Conservation (phyloP, 2,113 vertebrate species). For the Phyllopteryx taeniolatus region DNA sequence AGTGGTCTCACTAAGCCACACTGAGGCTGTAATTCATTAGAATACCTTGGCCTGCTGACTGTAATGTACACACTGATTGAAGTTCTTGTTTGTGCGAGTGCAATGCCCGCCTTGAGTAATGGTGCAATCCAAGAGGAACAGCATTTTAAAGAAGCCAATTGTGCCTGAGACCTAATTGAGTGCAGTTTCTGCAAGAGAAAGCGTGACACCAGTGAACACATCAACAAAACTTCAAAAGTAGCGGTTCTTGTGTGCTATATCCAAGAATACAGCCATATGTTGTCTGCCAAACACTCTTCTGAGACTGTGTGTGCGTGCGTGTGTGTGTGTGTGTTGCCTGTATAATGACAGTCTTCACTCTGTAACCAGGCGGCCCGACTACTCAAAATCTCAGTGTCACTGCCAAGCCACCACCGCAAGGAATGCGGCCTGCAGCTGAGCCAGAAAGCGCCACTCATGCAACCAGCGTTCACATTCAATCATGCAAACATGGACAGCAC, state of each 20-base stretch:
- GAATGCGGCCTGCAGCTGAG: slow-evolving; percentile 45
- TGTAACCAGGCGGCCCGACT: slow-evolving; percentile 42
- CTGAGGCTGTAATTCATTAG: slow-evolving; percentile 25
- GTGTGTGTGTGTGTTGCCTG: slow-evolving; percentile 30
- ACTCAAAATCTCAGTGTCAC: slow-evolving; percentile 41
- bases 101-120: slow-evolving; percentile 47
- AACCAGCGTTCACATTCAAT: neutral
- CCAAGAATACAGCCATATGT: slow-evolving; percentile 2
- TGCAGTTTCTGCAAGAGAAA: slow-evolving; percentile 3
- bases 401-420: slow-evolving; percentile 35
- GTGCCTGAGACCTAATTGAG: slow-evolving; percentile 30
- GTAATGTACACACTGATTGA: neutral
- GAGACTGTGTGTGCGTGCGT: slow-evolving; percentile 8
- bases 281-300: slow-evolving; percentile 13
- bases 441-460: slow-evolving; percentile 20
- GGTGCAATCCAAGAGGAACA: slow-evolving; percentile 34
- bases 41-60: slow-evolving; percentile 29
- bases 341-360: slow-evolving; percentile 52
- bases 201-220: neutral
- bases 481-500: neutral
- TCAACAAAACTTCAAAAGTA: slow-evolving; percentile 13
- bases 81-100: slow-evolving; percentile 18
- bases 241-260: neutral
- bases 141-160: slow-evolving; percentile 40
- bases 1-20: slow-evolving; percentile 16